Evolutionary conservation across 2,797 vertebrate species (phyloP).

Genomic region (Urosaurus nigricauda): DNA sequence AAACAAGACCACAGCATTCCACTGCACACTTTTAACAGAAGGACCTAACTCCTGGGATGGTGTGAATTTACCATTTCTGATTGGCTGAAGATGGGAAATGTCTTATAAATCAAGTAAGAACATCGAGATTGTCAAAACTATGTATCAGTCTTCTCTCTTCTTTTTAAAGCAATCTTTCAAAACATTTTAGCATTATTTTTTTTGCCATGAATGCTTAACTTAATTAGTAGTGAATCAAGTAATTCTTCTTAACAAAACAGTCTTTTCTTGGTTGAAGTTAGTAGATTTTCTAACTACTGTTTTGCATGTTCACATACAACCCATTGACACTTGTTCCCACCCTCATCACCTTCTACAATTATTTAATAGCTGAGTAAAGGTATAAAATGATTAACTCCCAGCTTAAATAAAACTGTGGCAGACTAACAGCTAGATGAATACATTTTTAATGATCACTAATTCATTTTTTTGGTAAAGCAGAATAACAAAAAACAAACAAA

Average conservation of each 20-base stretch:
- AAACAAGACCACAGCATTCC: not conserved
- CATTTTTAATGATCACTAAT: conserved; percentile 79
- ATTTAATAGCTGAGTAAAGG: conserved; percentile 78
- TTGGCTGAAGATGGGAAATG: conserved; percentile 36
- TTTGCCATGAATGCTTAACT: conserved; percentile 60
- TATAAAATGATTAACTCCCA: conserved; percentile 79
- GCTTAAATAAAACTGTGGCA: conserved; percentile 77
- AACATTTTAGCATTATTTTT: conserved; percentile 66
- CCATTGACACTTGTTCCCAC: conserved; percentile 77
- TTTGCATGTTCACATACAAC: conserved; percentile 76
- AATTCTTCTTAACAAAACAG: conserved; percentile 74
- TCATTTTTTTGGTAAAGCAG: conserved; percentile 67
- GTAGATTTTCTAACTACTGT: conserved; percentile 77
- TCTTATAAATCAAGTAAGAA: conserved; percentile 62
- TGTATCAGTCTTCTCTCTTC: conserved; percentile 44
- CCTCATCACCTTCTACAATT: conserved; percentile 69
- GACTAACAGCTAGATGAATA: conserved; percentile 83
- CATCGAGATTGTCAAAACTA: conserved; percentile 45
- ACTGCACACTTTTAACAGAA: conserved; percentile 1
- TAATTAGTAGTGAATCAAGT: conserved; percentile 66
- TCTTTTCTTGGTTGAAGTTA: conserved; percentile 77
- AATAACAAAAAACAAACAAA: conserved; percentile 74
- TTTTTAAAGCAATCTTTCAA: conserved; percentile 56
- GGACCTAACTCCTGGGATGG: not conserved
- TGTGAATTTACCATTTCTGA: not conserved